phyloP scores from a whole-genome alignment of 2,113 vertebrate genomes.

The Damaliscus lunatus region DNA sequence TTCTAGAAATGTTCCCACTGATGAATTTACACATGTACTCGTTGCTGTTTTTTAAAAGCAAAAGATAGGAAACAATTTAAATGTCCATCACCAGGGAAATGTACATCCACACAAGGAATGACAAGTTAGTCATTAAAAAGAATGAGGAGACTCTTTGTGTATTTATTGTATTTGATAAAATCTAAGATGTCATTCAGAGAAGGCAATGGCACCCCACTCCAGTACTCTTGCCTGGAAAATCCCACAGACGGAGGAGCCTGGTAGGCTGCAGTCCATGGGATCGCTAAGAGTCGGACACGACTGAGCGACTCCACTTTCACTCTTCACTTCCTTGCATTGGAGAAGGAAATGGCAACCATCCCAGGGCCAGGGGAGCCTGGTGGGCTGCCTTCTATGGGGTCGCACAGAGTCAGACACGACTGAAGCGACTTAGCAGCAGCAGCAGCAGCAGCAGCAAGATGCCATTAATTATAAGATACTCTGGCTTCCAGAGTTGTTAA shows the following conservation, averaged over 20 bases:
- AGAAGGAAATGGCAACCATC: too few relatives aligned
- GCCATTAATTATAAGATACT: background rate
- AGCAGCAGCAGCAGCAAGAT: background rate
- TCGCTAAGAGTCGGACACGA: accelerated
- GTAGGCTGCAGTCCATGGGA: too few relatives aligned
- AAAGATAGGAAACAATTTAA: background rate
- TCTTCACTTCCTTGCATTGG: too few relatives aligned
- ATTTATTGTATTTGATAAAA: background rate
- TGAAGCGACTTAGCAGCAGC: too few relatives aligned
- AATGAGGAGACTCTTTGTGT: background rate
- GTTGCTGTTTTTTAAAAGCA: background rate
- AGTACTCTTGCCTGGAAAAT: too few relatives aligned
- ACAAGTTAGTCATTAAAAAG: background rate
- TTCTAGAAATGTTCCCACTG: background rate
- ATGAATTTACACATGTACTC: background rate
- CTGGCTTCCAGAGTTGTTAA: background rate
- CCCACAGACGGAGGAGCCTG: too few relatives aligned
- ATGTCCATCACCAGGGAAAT: background rate
- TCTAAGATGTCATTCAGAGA: background rate
- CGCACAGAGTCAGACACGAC: too few relatives aligned
- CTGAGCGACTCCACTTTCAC: too few relatives aligned
- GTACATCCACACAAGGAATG: background rate
- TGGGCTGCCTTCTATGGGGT: too few relatives aligned
- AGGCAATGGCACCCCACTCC: too few relatives aligned
- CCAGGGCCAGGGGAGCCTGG: too few relatives aligned